Percentiles rank a stretch among this genome's conserved stretches.
phyloP scores from a whole-genome alignment of 2,113 vertebrate genomes.

The Dicaeum eximium region DNA sequence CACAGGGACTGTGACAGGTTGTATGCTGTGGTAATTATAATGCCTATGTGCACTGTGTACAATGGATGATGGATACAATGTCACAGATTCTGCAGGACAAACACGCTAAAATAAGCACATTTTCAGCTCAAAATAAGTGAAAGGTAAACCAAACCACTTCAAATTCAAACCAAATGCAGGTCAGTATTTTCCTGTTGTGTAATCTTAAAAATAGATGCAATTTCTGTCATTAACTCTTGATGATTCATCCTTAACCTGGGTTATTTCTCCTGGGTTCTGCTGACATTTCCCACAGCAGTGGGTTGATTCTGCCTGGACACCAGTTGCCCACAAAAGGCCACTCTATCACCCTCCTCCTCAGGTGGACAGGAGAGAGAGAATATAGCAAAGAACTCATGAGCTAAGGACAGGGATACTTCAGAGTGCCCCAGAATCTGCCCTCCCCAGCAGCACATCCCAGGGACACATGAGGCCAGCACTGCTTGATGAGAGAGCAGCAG shows the following conservation, averaged over 20 bases:
- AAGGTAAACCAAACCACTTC: background rate
- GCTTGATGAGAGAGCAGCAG: background rate
- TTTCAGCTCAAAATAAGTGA: background rate
- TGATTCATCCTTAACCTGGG: background rate
- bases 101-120: background rate
- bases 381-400: background rate
- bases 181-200: background rate
- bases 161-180: conserved; percentile 1
- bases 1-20: background rate
- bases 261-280: background rate
- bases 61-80: background rate
- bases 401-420: background rate
- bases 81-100: background rate
- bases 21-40: background rate
- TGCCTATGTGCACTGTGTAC: background rate
- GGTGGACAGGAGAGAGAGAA: background rate
- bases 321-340: background rate
- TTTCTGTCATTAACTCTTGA: background rate
- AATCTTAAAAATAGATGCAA: background rate
- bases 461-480: rapidly evolving
- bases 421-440: background rate
- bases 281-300: background rate
- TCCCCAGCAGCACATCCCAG: background rate
- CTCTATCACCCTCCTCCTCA: background rate
- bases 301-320: background rate